Conservation (phyloP, 2,797 vertebrate genomes). For the Petrocephalus schoutedeni region DNA sequence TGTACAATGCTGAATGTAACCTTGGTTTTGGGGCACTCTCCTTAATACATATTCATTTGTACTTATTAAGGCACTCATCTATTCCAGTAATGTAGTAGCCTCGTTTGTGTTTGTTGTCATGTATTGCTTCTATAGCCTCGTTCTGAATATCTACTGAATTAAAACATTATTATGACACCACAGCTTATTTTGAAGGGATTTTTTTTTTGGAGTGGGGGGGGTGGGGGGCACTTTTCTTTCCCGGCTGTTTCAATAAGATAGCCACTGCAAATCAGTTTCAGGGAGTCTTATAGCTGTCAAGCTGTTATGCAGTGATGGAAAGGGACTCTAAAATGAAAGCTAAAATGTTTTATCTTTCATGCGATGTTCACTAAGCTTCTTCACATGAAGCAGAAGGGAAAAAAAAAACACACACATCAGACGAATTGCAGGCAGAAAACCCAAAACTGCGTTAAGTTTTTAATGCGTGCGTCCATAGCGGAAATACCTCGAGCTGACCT, state of each 20-base stretch:
- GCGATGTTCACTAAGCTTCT: background rate
- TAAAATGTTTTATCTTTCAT: background rate
- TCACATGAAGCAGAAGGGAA: background rate
- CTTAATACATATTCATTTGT: background rate
- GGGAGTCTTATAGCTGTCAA: background rate
- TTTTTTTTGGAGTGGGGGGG: background rate
- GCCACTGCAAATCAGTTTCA: background rate
- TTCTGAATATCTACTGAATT: background rate
- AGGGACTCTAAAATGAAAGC: background rate
- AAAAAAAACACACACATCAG: background rate
- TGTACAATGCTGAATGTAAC: background rate
- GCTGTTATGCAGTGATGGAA: background rate
- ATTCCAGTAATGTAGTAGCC: background rate
- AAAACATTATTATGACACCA: background rate
- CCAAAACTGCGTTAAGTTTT: background rate
- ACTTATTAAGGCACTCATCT: background rate
- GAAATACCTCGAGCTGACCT: background rate
- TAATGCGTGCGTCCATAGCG: background rate
- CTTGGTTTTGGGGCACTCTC: background rate
- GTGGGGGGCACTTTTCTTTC: background rate
- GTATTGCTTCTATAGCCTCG: background rate
- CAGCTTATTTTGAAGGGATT: background rate
- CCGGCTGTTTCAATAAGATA: slow-evolving; percentile 7
- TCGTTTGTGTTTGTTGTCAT: background rate
- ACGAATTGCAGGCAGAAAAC: background rate